These are phyloP conservation scores for Ormyrus pomaceus DNA, from an alignment of 2,888 invertebrate genomes.

Conservation along the genomic window DNA sequence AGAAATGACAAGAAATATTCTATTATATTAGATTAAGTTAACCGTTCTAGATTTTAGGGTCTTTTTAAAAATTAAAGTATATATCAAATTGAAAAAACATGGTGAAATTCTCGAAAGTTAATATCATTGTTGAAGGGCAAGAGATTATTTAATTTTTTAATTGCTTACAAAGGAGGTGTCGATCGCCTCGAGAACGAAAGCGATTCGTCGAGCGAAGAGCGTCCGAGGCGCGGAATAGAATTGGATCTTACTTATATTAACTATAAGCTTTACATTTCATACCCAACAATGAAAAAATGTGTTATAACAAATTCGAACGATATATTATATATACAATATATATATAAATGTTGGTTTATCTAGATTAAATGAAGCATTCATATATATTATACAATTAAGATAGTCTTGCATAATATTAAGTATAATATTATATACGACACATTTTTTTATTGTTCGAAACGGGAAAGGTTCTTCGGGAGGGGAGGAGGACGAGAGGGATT, in stretches of 20 bases:
- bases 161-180: slow-evolving; percentile 35
- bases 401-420: slow-evolving; percentile 6
- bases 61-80: slow-evolving; percentile 6
- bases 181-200: slow-evolving; percentile 30
- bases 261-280: slow-evolving; percentile 5
- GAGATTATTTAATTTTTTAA: slow-evolving; percentile 52
- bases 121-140: slow-evolving; percentile 44
- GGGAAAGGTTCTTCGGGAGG: no score
- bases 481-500: not conserved
- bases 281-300: not conserved
- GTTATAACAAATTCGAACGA: slow-evolving; percentile 10
- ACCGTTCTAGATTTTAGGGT: not conserved
- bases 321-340: slow-evolving; percentile 21
- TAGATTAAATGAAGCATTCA: slow-evolving; percentile 27
- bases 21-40: slow-evolving; percentile 3
- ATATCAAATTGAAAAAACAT: slow-evolving; percentile 2
- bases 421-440: slow-evolving; percentile 27
- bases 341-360: slow-evolving; percentile 46
- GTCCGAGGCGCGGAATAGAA: slow-evolving; percentile 41
- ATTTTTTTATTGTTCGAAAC: slow-evolving; percentile 30
- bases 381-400: slow-evolving; percentile 30
- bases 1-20: not conserved
- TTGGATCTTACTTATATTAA: slow-evolving; percentile 34
- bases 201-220: slow-evolving; percentile 19
- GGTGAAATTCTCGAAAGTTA: slow-evolving; percentile 17